These are phyloP conservation scores for Cercopithecus neglectus DNA, from an alignment of 2,797 vertebrate genomes.

Conservation along the genomic window DNA sequence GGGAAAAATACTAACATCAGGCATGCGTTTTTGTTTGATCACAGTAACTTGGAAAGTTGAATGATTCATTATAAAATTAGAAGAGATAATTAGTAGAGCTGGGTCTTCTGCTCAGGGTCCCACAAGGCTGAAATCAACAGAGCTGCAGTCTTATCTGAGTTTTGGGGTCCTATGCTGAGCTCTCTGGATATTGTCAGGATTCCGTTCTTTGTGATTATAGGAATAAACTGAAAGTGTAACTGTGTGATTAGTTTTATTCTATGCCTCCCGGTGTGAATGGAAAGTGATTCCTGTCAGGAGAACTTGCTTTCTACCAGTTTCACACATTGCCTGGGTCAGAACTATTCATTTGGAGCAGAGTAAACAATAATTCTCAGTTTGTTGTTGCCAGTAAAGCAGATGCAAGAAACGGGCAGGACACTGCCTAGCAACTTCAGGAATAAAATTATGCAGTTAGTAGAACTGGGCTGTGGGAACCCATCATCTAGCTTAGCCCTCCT, in stretches of 20 bases:
- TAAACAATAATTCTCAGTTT: not conserved
- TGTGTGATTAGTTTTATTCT: not conserved
- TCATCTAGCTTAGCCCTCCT: not conserved
- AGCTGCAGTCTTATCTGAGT: not conserved
- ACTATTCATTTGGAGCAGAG: not conserved
- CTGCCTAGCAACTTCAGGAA: not conserved
- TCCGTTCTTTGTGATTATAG: not conserved
- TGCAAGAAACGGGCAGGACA: not conserved
- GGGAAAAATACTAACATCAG: accelerated
- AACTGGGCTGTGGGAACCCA: not conserved
- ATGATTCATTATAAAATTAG: not conserved
- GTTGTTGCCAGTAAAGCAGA: not conserved
- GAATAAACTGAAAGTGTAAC: not conserved
- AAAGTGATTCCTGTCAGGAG: not conserved
- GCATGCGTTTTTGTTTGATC: not conserved
- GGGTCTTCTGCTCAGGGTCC: not conserved
- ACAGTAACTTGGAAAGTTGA: not conserved
- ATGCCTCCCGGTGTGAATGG: not conserved
- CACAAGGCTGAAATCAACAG: not conserved
- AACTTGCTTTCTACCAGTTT: not conserved
- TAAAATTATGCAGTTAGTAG: not conserved
- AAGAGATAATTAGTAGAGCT: too few species aligned
- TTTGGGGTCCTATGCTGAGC: not conserved
- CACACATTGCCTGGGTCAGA: not conserved
- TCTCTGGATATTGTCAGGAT: not conserved